Percentiles rank a stretch among this genome's conserved stretches.
These are phyloP conservation scores for Caenorhabditis virilis DNA, from an alignment of 2,888 invertebrate species.

Conservation along the genomic window DNA sequence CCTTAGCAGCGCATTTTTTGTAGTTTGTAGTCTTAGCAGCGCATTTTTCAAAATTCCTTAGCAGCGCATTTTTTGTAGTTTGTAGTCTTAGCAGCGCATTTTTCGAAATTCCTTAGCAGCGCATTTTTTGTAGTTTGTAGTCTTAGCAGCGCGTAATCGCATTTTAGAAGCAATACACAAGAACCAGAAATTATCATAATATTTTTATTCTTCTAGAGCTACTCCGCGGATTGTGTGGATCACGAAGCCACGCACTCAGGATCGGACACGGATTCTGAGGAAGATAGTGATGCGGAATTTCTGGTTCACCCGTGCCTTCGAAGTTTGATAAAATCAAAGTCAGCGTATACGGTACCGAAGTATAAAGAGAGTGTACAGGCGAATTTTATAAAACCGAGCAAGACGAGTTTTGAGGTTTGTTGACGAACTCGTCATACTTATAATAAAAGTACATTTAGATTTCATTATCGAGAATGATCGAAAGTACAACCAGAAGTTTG, in stretches of 20 bases:
- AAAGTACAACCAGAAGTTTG: slow-evolving; percentile 41
- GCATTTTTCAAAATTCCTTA: too few species aligned
- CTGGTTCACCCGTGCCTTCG: slow-evolving; percentile 46
- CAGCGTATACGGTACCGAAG: slow-evolving; percentile 42
- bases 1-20: too few species aligned
- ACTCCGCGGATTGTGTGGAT: slow-evolving; percentile 28
- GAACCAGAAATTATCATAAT: too few species aligned
- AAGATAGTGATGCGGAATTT: slow-evolving; percentile 40
- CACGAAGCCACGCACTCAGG: slow-evolving; percentile 11
- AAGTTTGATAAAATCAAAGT: slow-evolving; percentile 50
- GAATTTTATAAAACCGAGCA: slow-evolving; percentile 42
- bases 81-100: too few species aligned
- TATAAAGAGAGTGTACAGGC: slow-evolving; percentile 2
- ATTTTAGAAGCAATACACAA: too few species aligned
- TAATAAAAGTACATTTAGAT: slow-evolving; percentile 19
- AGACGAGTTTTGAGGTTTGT: slow-evolving; percentile 46
- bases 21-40: too few species aligned
- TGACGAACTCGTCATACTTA: not conserved
- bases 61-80: too few species aligned
- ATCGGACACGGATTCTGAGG: slow-evolving; percentile 7
- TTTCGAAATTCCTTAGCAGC: too few species aligned
- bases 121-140: too few species aligned
- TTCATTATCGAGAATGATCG: slow-evolving; percentile 41
- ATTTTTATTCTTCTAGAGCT: slow-evolving; percentile 17
- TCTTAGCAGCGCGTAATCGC: too few species aligned